Evolutionary conservation across 2,888 invertebrate species (phyloP).

Genomic region (Lycia hirtaria): DNA sequence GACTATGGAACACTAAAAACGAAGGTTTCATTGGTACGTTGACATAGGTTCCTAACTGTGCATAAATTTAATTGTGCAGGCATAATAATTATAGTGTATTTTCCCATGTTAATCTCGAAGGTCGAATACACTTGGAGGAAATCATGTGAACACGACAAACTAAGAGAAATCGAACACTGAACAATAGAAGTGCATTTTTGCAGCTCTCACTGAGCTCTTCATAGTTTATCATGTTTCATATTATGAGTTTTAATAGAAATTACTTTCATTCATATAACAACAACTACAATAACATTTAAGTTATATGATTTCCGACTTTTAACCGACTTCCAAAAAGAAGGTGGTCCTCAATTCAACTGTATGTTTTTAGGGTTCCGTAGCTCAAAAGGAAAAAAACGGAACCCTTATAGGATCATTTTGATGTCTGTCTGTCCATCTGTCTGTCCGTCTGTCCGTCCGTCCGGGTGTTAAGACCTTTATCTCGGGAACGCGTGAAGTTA

Average conservation of each 20-base stretch:
- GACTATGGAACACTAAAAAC: no score
- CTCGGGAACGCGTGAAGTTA: no score
- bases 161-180: conserved; percentile 71
- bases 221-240: conserved; percentile 42
- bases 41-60: background rate
- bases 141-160: conserved; percentile 67
- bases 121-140: conserved; percentile 52
- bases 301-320: no score
- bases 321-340: no score
- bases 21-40: no score
- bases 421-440: no score
- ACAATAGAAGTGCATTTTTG: conserved; percentile 75
- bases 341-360: no score
- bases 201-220: conserved; percentile 69
- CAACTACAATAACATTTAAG: background rate
- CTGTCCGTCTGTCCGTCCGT: no score
- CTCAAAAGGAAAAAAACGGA: no score
- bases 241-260: conserved; percentile 22
- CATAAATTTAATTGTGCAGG: background rate
- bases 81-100: conserved; percentile 19
- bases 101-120: conserved; percentile 46
- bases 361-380: no score
- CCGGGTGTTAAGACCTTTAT: no score
- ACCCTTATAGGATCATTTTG: no score
- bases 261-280: conserved; percentile 54